Conservation (phyloP, 2,888 invertebrate genomes). For the Caenorhabditis plicata region DNA sequence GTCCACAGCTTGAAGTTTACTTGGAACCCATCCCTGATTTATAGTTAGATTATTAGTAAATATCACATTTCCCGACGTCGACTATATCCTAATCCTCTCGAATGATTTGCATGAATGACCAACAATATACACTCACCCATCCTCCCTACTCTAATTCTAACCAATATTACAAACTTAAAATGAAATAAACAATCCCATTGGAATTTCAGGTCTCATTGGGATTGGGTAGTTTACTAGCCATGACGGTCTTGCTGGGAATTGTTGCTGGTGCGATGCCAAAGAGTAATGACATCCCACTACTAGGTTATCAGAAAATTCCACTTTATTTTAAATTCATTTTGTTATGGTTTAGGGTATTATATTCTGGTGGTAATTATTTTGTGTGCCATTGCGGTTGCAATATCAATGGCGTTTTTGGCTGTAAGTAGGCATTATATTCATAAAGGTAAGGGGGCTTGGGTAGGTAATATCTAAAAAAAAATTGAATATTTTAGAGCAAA, state of each 20-base stretch:
- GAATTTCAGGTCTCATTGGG: conserved; percentile 58
- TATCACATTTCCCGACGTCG: too few species aligned
- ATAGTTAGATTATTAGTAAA: too few species aligned
- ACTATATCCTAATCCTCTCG: too few species aligned
- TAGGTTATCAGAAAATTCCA: conserved; percentile 29
- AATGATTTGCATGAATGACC: too few species aligned
- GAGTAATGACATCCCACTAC: conserved; percentile 55
- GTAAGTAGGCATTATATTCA: conserved; percentile 53
- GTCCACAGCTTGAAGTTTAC: too few species aligned
- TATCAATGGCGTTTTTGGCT: conserved; percentile 57
- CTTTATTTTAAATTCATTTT: background rate
- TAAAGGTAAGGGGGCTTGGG: conserved; percentile 24
- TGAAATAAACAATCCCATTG: background rate
- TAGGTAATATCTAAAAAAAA: background rate
- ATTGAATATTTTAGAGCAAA: conserved; percentile 30
- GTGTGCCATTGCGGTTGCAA: conserved; percentile 56
- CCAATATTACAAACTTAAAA: background rate
- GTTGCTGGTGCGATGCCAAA: conserved; percentile 62
- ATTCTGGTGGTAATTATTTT: conserved; percentile 58
- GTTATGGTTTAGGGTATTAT: conserved; percentile 45
- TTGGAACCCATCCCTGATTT: too few species aligned
- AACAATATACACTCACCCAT: too few species aligned
- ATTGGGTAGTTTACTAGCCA: conserved; percentile 52
- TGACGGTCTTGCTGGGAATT: conserved; percentile 58
- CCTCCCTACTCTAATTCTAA: too few species aligned